Conservation (phyloP, 1,140 invertebrate genomes). For the Amphibalanus amphitrite region DNA sequence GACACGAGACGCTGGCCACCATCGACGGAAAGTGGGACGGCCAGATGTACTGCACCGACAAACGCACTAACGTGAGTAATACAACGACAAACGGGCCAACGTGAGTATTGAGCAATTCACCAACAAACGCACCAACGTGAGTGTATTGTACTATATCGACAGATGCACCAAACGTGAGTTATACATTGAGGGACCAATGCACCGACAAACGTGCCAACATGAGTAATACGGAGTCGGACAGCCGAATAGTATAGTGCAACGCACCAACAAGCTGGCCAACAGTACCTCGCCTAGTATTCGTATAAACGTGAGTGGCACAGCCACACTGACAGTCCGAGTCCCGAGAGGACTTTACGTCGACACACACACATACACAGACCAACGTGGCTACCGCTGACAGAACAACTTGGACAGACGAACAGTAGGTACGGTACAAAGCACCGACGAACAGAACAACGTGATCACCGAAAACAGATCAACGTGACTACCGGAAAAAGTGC, state of each 20-base stretch:
- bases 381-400: no score
- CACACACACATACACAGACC: no score
- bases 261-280: neutral
- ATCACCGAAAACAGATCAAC: no score
- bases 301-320: neutral
- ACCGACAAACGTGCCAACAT: neutral
- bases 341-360: no score
- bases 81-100: neutral
- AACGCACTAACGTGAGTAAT: constrained; percentile 40
- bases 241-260: neutral
- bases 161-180: neutral
- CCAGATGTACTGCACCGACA: constrained; percentile 61
- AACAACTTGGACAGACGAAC: no score
- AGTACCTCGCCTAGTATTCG: neutral
- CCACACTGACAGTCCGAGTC: no score
- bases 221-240: neutral
- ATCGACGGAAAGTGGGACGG: constrained; percentile 86
- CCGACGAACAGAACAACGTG: no score
- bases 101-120: neutral
- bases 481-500: no score
- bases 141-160: neutral
- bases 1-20: constrained; percentile 68
- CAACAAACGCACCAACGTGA: neutral
- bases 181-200: neutral
- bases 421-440: no score